A percentile compares a stretch with the other conserved stretches of the same genome.
These are phyloP conservation scores for Digitonthophagus gazella DNA, from an alignment of 2,888 invertebrate genomes.

Conservation along the genomic window DNA sequence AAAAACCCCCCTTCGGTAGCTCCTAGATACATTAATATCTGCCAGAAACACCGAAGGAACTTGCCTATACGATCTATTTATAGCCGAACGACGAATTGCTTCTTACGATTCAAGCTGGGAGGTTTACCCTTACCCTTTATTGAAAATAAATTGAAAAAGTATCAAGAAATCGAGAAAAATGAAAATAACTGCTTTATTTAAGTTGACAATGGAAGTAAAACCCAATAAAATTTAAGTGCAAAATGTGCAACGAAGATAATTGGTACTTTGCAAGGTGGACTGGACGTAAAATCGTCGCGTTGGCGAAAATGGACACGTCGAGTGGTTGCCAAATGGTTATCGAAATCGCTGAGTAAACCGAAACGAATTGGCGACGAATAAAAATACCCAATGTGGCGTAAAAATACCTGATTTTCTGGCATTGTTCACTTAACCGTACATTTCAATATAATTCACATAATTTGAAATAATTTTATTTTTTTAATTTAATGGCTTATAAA, in stretches of 20 bases:
- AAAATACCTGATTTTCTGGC: not conserved
- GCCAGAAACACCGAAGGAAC: not conserved
- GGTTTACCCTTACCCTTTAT: not conserved
- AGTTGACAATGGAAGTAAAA: not conserved
- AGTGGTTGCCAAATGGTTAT: not conserved
- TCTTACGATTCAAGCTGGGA: not conserved
- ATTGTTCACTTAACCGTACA: too few species aligned
- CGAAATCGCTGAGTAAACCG: not conserved
- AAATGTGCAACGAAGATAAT: not conserved
- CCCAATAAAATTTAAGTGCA: not conserved
- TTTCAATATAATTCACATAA: too few species aligned
- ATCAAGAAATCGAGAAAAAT: not conserved
- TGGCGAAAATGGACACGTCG: not conserved
- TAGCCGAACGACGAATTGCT: not conserved
- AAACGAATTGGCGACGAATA: not conserved
- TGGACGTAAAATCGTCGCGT: not conserved
- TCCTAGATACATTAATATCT: not conserved
- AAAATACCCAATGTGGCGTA: not conserved
- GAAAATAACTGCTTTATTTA: not conserved
- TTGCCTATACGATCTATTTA: not conserved
- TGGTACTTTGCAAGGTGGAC: not conserved
- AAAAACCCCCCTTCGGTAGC: not conserved
- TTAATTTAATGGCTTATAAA: too few species aligned
- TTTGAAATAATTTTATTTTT: too few species aligned
- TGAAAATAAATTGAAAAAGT: not conserved